Evolutionary conservation across 2,888 invertebrate species (phyloP).

Genomic region (Nomada fabriciana): DNA sequence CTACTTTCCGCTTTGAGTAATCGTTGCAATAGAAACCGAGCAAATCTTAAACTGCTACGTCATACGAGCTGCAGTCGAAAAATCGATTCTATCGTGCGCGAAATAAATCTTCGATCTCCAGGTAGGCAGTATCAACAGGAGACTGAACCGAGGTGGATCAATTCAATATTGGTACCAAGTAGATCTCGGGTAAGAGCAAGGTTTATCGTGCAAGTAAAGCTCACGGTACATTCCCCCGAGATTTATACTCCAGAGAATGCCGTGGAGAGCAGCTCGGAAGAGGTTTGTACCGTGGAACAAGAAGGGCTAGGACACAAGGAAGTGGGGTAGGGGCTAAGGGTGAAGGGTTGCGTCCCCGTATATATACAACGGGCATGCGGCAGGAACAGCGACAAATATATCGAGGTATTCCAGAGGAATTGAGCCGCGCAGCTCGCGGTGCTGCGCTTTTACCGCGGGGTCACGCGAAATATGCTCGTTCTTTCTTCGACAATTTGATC

Average conservation of each 20-base stretch:
- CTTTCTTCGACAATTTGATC: slow-evolving; percentile 82
- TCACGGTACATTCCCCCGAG: slow-evolving; percentile 74
- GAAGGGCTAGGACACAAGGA: neutral
- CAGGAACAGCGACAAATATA: slow-evolving; percentile 80
- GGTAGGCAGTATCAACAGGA: neutral
- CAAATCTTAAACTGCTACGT: too few species aligned
- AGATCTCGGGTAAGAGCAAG: slow-evolving; percentile 39
- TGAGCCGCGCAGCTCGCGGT: slow-evolving; percentile 75
- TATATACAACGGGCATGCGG: slow-evolving; percentile 46
- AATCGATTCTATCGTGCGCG: neutral
- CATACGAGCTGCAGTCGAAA: too few species aligned
- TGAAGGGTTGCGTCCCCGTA: slow-evolving; percentile 60
- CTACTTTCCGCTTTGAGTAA: too few species aligned
- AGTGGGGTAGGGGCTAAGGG: slow-evolving; percentile 20
- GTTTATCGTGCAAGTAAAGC: slow-evolving; percentile 57
- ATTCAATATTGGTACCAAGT: slow-evolving; percentile 47
- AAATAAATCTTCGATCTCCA: neutral
- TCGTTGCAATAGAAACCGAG: too few species aligned
- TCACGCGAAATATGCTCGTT: slow-evolving; percentile 83
- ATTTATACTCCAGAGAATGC: slow-evolving; percentile 73
- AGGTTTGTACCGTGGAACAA: slow-evolving; percentile 6
- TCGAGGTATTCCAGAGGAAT: slow-evolving; percentile 82
- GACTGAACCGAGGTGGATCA: slow-evolving; percentile 33
- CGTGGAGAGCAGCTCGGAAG: slow-evolving; percentile 45
- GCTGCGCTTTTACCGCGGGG: slow-evolving; percentile 74